A percentile compares a stretch with the other conserved stretches of the same genome.
These are phyloP conservation scores for Syritta pipiens DNA, from an alignment of 2,888 invertebrate species.

Conservation along the genomic window DNA sequence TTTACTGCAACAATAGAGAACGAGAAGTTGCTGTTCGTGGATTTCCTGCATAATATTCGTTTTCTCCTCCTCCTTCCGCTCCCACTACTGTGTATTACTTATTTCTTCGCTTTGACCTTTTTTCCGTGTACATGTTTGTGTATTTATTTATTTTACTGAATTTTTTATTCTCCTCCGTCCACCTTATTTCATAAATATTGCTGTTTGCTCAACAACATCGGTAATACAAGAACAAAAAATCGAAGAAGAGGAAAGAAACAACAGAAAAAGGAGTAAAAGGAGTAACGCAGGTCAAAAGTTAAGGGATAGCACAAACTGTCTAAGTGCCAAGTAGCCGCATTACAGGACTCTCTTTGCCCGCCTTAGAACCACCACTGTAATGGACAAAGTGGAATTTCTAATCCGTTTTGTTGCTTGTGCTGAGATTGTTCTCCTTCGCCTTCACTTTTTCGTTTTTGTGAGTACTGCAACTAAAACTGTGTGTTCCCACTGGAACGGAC, in stretches of 20 bases:
- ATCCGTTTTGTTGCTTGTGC: conserved; percentile 54
- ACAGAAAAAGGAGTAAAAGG: conserved; percentile 34
- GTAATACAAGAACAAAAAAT: conserved; percentile 34
- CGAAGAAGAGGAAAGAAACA: neutral
- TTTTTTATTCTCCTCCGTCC: conserved; percentile 5
- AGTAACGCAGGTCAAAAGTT: conserved; percentile 58
- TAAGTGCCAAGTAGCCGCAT: conserved; percentile 57
- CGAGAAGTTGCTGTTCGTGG: conserved; percentile 48
- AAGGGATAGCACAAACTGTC: conserved; percentile 56
- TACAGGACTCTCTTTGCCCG: too few relatives aligned
- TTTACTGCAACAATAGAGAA: conserved; percentile 61
- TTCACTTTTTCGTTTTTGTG: neutral
- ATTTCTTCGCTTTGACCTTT: conserved; percentile 29
- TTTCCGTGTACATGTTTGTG: neutral
- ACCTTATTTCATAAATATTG: conserved; percentile 35
- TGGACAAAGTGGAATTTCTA: conserved; percentile 60
- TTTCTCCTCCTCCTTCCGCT: too few relatives aligned
- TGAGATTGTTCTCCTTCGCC: conserved; percentile 21
- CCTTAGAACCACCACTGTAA: conserved; percentile 23
- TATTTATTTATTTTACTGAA: neutral
- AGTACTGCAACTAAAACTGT: conserved; percentile 18
- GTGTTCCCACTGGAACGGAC: conserved; percentile 12
- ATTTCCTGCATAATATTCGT: conserved; percentile 66
- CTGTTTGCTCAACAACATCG: conserved; percentile 51
- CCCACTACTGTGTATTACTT: conserved; percentile 47